Base-by-base conservation (phyloP, 1,140 invertebrate genomes). In the Drosophila lini region DNA sequence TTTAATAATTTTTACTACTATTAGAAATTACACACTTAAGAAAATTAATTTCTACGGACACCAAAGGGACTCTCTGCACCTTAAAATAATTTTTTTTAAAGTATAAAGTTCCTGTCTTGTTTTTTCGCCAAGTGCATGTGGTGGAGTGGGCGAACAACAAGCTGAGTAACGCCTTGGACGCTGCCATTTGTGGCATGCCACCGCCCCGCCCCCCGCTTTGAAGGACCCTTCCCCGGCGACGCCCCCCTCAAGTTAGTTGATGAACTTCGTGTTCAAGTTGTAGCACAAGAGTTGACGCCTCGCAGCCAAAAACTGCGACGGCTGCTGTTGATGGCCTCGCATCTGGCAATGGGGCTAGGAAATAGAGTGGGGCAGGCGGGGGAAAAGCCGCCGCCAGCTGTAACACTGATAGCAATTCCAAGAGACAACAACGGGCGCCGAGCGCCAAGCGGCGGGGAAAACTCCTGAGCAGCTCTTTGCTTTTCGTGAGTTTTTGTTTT, bases 201-300 rank as follows among this genome's bases (percentile, higher is more conserved):
- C 53, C 40, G 50, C 32, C 55, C 25, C 28, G n/a, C 28, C 25
- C 22, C 48, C 25, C 47, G 28, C 13, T 32, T 6, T 38, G 34
- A 25, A 55, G 36, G 52, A 38, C 34, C 52, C 52, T 40, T 55
- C 36, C 52, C 19, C 52, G 52, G 52, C 19, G 19, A 44, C 44
- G 63, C 52, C 60, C 55, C 65, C 58, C 68, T 47, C 45, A 68
- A 78, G 84, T 78, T 82, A 88, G 84, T 89, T 88, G 84, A 88
- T 88, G 84, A 88, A 88, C 84, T 88, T 88, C 85, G 84, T 88
- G 84, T 89, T 89, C 84, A 88, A 89, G 69, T 88, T 88, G 84
- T 88, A 84, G 83, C 83, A 88, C 83, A 88, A 89, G 83, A 88
- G 83, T 88, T 88, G 83, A 88, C 83, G 83, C 83, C 83, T 89